Percentiles rank a stretch among this genome's conserved stretches.
Evolutionary conservation across 2,797 vertebrate species (phyloP).

Genomic region (Crossoptilon crossoptilon): DNA sequence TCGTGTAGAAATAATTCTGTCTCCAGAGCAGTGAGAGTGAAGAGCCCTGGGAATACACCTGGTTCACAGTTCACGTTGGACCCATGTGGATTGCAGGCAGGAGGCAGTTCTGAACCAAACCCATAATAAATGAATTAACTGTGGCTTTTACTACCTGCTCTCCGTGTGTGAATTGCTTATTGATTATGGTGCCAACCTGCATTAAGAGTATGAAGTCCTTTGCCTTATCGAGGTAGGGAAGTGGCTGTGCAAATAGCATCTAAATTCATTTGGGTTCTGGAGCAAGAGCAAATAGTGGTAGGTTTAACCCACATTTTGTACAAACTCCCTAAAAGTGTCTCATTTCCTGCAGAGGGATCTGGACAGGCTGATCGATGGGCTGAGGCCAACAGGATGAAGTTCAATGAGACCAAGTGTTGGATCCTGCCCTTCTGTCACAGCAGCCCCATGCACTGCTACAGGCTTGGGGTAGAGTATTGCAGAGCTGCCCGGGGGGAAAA

Average conservation of each 20-base stretch:
- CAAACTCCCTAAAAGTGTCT: not conserved
- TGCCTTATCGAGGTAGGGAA: not conserved
- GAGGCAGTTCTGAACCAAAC: not conserved
- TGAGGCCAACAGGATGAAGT: too few species aligned
- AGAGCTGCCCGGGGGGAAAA: too few species aligned
- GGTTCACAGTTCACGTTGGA: rapidly evolving
- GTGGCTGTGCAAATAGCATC: not conserved
- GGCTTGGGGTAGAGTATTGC: too few species aligned
- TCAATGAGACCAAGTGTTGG: too few species aligned
- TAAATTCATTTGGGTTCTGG: not conserved
- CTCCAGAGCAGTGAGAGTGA: not conserved
- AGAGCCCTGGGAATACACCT: not conserved
- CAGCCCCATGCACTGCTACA: too few species aligned
- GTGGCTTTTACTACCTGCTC: not conserved
- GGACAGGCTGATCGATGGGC: too few species aligned
- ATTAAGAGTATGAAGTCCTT: not conserved
- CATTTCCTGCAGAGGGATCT: not conserved
- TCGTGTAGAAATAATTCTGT: slow-evolving; percentile 12
- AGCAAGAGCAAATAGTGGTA: not conserved
- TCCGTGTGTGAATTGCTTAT: not conserved
- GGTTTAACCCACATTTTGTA: rapidly evolving
- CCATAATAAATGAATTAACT: not conserved
- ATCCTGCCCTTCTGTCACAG: too few species aligned
- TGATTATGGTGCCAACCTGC: not conserved
- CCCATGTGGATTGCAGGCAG: not conserved